phyloP scores from a whole-genome alignment of 2,888 invertebrate genomes.

The Hydroisotoma schaefferi region DNA sequence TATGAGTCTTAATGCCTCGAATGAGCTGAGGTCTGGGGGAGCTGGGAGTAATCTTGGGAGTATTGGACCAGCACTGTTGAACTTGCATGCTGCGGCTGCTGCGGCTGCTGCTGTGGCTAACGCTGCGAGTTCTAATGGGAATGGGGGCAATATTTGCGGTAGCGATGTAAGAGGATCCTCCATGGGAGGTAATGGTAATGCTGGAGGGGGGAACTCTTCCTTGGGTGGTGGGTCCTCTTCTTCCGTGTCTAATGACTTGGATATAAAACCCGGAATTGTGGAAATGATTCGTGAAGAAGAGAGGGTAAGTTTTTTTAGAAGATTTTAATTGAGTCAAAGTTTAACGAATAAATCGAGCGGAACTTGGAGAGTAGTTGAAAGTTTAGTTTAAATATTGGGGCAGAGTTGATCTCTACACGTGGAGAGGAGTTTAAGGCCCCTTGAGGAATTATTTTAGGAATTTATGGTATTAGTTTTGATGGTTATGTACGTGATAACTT shows the following conservation, averaged over 20 bases:
- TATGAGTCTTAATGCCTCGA: constrained; percentile 27
- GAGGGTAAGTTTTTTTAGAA: constrained; percentile 83
- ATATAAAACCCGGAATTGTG: constrained; percentile 90
- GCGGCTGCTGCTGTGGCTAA: constrained; percentile 39
- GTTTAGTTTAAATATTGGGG: no score
- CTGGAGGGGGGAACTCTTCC: constrained; percentile 11
- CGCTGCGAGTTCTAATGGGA: constrained; percentile 20
- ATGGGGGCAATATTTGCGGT: no score
- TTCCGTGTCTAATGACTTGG: constrained; percentile 68
- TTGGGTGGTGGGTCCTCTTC: constrained; percentile 28
- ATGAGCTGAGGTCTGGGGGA: constrained; percentile 18
- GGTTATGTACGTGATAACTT: no score
- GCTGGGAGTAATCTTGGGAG: constrained; percentile 22
- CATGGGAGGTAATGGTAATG: constrained; percentile 19
- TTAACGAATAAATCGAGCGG: no score
- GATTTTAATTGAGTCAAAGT: no score
- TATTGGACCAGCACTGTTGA: constrained; percentile 38
- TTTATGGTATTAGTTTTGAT: no score
- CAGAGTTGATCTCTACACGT: no score
- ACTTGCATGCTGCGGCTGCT: constrained; percentile 42
- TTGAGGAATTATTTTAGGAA: no score
- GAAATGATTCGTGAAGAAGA: constrained; percentile 96
- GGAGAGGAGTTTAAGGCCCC: no score
- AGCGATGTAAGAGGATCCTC: constrained; percentile 5
- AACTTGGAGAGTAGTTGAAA: no score